Percentiles rank a stretch among this genome's conserved stretches.
Evolutionary conservation across 2,888 invertebrate genomes (phyloP).

Genomic region (Hyalella azteca): DNA sequence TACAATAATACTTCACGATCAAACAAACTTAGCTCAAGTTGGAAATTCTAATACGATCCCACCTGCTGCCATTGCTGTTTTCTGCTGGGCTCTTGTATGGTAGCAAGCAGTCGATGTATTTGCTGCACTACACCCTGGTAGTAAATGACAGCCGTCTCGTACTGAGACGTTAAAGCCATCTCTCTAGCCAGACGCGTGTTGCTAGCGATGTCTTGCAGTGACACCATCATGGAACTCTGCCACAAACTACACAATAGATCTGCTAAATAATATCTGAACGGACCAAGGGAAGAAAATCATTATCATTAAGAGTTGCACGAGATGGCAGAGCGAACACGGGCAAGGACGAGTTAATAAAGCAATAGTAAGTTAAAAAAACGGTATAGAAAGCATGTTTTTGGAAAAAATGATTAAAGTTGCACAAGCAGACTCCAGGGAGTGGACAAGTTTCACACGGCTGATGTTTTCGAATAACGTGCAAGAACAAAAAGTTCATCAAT

Average conservation of each 20-base stretch:
- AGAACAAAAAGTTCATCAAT: too few species aligned
- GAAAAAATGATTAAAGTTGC: neutral
- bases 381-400: neutral
- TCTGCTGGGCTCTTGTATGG: conserved; percentile 61
- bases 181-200: conserved; percentile 77
- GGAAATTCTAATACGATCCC: conserved; percentile 19
- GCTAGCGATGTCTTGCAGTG: conserved; percentile 56
- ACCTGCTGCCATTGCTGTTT: conserved; percentile 70
- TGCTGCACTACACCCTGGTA: conserved; percentile 92
- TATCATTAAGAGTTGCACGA: neutral
- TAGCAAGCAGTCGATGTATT: conserved; percentile 78
- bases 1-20: too few species aligned
- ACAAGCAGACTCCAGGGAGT: too few species aligned
- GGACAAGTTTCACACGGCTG: too few species aligned
- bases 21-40: too few species aligned
- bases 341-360: too few species aligned
- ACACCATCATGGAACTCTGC: conserved; percentile 44
- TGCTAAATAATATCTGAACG: neutral
- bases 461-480: too few species aligned
- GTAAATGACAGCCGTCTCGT: conserved; percentile 91
- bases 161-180: conserved; percentile 92
- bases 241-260: neutral
- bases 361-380: too few species aligned
- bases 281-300: neutral
- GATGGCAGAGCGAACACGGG: neutral